Percentiles rank a stretch among this genome's conserved stretches.
These are phyloP conservation scores for Brachyalestes nurse DNA, from an alignment of 2,797 vertebrate genomes.

Conservation along the genomic window DNA sequence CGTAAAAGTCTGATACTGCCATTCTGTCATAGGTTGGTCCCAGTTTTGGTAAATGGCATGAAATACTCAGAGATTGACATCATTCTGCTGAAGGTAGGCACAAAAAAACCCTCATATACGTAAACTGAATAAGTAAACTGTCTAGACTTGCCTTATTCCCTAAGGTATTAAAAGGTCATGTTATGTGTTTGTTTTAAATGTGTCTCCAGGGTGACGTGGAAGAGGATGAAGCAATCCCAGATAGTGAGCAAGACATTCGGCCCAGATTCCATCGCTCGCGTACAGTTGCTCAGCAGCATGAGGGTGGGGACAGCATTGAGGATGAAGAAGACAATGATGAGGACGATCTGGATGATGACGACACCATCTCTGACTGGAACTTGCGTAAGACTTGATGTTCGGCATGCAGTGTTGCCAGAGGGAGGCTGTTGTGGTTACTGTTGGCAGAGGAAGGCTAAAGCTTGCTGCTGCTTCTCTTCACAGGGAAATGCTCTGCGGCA, in stretches of 20 bases:
- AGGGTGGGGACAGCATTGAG: constrained; percentile 85
- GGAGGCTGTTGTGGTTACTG: background rate
- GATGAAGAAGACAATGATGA: constrained; percentile 89
- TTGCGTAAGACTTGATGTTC: constrained; percentile 75
- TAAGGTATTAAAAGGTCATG: background rate
- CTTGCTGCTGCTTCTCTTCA: background rate
- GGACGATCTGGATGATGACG: constrained; percentile 92
- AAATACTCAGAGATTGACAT: constrained; percentile 98
- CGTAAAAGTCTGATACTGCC: no score
- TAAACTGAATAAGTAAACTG: background rate
- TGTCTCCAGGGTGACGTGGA: constrained; percentile 82
- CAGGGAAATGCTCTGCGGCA: constrained; percentile 93
- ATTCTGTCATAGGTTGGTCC: constrained; percentile 88
- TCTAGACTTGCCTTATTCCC: background rate
- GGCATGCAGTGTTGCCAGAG: constrained; percentile 45
- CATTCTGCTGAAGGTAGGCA: constrained; percentile 91
- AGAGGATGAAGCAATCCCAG: constrained; percentile 90
- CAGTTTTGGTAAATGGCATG: constrained; percentile 95
- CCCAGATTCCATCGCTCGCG: constrained; percentile 96
- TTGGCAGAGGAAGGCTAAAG: background rate
- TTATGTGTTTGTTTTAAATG: background rate
- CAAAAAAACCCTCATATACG: background rate
- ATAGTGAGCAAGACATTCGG: constrained; percentile 95
- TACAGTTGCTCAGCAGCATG: constrained; percentile 90
- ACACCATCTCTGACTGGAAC: constrained; percentile 91